A percentile compares a stretch with the other conserved stretches of the same genome.
Conservation (phyloP, 2,888 invertebrate genomes). For the Andrena haemorrhoa region DNA sequence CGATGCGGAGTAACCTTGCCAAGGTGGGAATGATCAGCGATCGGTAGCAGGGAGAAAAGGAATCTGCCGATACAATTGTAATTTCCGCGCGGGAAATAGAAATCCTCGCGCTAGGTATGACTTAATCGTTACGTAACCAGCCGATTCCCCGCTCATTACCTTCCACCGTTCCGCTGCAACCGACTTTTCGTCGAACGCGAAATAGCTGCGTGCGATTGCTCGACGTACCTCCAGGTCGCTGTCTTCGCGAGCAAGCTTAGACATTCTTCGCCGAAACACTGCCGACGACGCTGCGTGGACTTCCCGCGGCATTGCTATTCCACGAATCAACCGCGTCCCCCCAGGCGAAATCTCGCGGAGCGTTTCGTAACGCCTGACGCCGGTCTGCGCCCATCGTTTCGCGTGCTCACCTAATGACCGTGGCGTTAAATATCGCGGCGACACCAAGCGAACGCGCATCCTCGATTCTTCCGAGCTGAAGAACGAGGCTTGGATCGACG, state of each 20-base stretch:
- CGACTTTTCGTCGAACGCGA: not conserved
- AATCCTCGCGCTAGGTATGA: constrained; percentile 10
- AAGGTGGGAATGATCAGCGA: constrained; percentile 26
- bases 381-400: not conserved
- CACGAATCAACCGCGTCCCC: not conserved
- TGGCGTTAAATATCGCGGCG: constrained; percentile 6
- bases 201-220: not conserved
- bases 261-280: not conserved
- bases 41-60: not conserved
- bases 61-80: not conserved
- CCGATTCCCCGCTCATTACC: not conserved
- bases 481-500: not conserved
- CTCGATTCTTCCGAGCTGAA: constrained; percentile 19
- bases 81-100: constrained; percentile 20
- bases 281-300: not conserved
- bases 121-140: constrained; percentile 37
- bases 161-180: not conserved
- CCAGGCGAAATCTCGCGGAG: not conserved
- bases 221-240: too few species aligned
- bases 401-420: constrained; percentile 36
- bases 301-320: not conserved
- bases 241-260: too few species aligned
- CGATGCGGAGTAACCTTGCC: constrained; percentile 8
- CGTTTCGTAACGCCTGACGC: constrained; percentile 12
- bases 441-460: constrained; percentile 22